Conservation (phyloP, 2,797 vertebrate genomes). For the Crypturellus tataupa region DNA sequence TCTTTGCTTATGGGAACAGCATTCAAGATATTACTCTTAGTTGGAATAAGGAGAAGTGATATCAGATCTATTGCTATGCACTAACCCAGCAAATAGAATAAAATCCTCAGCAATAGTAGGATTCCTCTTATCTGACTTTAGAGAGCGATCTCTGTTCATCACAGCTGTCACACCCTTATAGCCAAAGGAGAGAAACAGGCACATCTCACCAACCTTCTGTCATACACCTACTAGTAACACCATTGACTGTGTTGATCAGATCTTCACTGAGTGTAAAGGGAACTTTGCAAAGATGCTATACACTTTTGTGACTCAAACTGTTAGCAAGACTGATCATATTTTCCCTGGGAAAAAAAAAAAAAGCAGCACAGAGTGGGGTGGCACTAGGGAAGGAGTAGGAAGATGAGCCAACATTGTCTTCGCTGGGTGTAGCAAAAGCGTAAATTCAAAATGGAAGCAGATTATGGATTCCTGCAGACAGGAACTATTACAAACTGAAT, state of each 20-base stretch:
- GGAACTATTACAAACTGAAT: background rate
- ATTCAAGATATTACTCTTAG: background rate
- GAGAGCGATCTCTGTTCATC: no score
- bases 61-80: rapidly evolving
- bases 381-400: background rate
- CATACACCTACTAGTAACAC: background rate
- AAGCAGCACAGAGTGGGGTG: background rate
- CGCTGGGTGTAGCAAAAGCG: background rate
- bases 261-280: background rate
- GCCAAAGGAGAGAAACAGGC: background rate
- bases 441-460: background rate
- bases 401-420: background rate
- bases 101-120: background rate
- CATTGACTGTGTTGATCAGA: rapidly evolving
- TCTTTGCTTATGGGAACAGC: background rate
- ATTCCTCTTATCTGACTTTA: background rate
- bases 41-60: background rate
- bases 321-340: background rate
- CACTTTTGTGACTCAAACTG: background rate
- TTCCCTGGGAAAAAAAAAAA: background rate
- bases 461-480: background rate
- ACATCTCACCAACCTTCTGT: background rate
- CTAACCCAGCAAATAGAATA: background rate
- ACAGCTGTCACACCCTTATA: background rate
- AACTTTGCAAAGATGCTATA: background rate